These are phyloP conservation scores for Bradypus variegatus DNA, from an alignment of 2,797 vertebrate species.

Conservation along the genomic window DNA sequence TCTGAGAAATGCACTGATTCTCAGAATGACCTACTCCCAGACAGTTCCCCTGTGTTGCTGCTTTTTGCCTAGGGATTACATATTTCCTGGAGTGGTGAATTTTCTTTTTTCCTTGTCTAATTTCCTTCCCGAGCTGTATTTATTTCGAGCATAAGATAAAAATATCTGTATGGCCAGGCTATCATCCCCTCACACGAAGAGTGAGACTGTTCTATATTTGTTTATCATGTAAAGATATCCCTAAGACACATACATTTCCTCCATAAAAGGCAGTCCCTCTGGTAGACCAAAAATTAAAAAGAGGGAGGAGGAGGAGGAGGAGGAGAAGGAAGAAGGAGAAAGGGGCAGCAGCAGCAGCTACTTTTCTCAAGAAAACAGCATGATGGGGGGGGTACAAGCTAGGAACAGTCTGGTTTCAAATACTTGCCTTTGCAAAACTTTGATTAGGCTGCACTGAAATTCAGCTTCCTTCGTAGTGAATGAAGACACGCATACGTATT, in stretches of 20 bases:
- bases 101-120: constrained; percentile 34
- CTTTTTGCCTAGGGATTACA: constrained; percentile 43
- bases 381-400: background rate
- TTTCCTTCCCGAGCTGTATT: constrained; percentile 36
- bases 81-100: constrained; percentile 48
- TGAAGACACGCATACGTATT: background rate
- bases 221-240: constrained; percentile 10
- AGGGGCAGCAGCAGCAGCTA: background rate
- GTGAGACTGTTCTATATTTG: constrained; percentile 32
- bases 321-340: background rate
- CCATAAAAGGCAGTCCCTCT: background rate
- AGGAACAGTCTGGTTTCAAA: background rate
- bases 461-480: background rate
- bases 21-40: constrained; percentile 35
- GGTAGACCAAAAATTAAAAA: background rate
- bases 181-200: background rate
- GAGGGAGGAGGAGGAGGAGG: background rate
- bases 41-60: background rate
- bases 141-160: constrained; percentile 49
- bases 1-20: constrained; percentile 38
- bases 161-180: constrained; percentile 20
- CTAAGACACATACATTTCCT: constrained; percentile 17
- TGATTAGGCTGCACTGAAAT: rapidly evolving
- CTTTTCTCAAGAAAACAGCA: background rate
- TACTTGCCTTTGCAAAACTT: background rate